phyloP scores from a whole-genome alignment of 2,797 vertebrate genomes.

The Sibirionetta formosa region DNA sequence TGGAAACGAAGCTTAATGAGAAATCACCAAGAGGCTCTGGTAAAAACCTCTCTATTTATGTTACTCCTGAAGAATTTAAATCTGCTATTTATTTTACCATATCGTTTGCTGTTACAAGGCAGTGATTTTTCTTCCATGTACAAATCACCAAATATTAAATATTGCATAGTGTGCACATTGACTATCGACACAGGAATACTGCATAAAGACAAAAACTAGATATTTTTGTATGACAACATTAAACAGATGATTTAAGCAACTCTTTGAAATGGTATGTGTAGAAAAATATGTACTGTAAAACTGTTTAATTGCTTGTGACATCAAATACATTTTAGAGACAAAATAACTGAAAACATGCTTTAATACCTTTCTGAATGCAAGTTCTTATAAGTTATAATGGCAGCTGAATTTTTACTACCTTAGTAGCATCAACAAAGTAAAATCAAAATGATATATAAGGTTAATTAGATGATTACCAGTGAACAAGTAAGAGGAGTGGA shows the following conservation, averaged over 20 bases:
- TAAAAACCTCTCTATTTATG: conserved; percentile 22
- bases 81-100: not conserved
- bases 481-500: not conserved
- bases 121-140: conserved; percentile 1
- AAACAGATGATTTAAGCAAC: not conserved
- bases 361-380: not conserved
- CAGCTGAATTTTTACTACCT: not conserved
- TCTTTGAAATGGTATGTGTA: not conserved
- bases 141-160: not conserved
- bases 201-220: not conserved
- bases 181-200: not conserved
- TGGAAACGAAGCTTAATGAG: not conserved
- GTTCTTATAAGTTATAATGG: not conserved
- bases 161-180: not conserved
- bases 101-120: not conserved
- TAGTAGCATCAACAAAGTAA: not conserved
- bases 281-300: not conserved
- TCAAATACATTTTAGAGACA: not conserved
- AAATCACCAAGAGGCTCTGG: conserved; percentile 14
- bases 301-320: not conserved
- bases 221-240: not conserved
- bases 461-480: not conserved
- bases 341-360: not conserved
- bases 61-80: conserved; percentile 9
- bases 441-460: not conserved